phyloP scores from a whole-genome alignment of 2,888 invertebrate species.

The Baronia brevicornis region DNA sequence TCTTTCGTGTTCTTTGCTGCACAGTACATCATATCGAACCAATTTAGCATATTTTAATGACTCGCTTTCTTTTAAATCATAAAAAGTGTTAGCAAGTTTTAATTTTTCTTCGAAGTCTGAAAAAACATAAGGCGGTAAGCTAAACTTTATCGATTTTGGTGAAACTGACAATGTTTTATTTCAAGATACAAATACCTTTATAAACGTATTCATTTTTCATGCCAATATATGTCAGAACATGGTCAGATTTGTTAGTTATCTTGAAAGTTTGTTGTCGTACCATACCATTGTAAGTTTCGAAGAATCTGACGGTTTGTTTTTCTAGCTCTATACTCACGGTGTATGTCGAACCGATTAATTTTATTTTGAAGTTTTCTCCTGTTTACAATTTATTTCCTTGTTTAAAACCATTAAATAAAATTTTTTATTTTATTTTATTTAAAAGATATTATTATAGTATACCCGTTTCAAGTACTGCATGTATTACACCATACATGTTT shows the following conservation, averaged over 20 bases:
- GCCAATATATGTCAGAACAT: constrained; percentile 73
- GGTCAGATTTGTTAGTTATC: constrained; percentile 72
- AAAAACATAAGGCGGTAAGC: no score
- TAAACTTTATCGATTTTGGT: no score
- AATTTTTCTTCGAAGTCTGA: constrained; percentile 64
- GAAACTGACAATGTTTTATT: no score
- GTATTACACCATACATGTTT: constrained; percentile 40
- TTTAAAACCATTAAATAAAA: no score
- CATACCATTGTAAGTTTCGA: constrained; percentile 76
- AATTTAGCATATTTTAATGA: constrained; percentile 47
- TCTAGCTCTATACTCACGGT: constrained; percentile 68
- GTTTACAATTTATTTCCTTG: no score
- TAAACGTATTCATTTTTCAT: constrained; percentile 65
- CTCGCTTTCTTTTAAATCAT: constrained; percentile 50
- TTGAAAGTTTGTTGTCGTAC: constrained; percentile 65
- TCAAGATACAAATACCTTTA: constrained; percentile 42
- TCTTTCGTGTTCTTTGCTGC: constrained; percentile 55
- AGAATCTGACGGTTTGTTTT: constrained; percentile 63
- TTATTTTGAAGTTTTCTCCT: constrained; percentile 69
- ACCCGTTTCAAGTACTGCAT: constrained; percentile 58
- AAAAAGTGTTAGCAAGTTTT: constrained; percentile 49
- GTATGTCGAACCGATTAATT: constrained; percentile 54
- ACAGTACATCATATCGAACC: constrained; percentile 54
- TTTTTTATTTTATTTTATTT: no score
- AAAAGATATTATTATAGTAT: no score